phyloP scores from a whole-genome alignment of 1,140 invertebrate genomes.

The Halyomorpha halys region DNA sequence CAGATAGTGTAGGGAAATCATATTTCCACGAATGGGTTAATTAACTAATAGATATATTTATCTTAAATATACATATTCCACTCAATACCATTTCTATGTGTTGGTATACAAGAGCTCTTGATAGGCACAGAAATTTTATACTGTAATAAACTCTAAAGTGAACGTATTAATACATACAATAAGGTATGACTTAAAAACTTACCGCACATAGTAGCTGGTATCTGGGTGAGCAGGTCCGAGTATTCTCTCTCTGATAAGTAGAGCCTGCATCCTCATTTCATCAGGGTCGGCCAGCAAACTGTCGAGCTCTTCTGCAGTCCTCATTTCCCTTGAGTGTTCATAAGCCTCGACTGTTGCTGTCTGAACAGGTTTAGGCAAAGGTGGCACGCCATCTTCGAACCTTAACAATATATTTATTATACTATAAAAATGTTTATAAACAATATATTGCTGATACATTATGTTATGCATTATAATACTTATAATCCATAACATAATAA shows the following conservation, averaged over 20 bases:
- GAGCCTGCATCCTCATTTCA: constrained; percentile 91
- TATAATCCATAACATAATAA: too few relatives aligned
- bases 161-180: background rate
- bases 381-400: constrained; percentile 24
- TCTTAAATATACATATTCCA: too few relatives aligned
- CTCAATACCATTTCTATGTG: too few relatives aligned
- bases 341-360: constrained; percentile 69
- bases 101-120: too few relatives aligned
- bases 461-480: too few relatives aligned
- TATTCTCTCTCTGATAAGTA: constrained; percentile 87
- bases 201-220: constrained; percentile 87
- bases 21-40: too few relatives aligned
- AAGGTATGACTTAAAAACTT: background rate
- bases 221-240: constrained; percentile 87
- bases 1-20: too few relatives aligned
- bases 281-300: constrained; percentile 85
- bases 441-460: too few relatives aligned
- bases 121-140: too few relatives aligned
- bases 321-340: constrained; percentile 74
- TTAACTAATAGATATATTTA: too few relatives aligned
- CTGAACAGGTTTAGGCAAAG: constrained; percentile 54
- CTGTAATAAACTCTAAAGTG: too few relatives aligned
- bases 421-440: too few relatives aligned
- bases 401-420: constrained; percentile 7
- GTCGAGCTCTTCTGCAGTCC: constrained; percentile 63